Evolutionary conservation across 1,140 invertebrate genomes (phyloP).

Genomic region (Ectropis grisescens): DNA sequence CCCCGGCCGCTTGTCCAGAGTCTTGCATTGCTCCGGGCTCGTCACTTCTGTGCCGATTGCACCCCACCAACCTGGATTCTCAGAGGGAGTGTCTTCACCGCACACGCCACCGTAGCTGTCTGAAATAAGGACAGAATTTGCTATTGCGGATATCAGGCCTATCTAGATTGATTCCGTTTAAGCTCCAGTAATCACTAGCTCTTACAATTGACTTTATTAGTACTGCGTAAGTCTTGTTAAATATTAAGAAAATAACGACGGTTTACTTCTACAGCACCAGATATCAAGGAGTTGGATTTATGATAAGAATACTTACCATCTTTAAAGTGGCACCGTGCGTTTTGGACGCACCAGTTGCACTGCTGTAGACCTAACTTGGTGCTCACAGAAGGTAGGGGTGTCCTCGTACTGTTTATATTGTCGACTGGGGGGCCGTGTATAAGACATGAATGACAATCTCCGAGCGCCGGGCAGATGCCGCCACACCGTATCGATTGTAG

Average conservation of each 20-base stretch:
- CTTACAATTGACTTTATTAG: too few relatives aligned
- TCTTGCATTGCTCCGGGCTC: slow-evolving; percentile 82
- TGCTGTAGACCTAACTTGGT: slow-evolving; percentile 82
- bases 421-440: slow-evolving; percentile 74
- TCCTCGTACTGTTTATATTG: slow-evolving; percentile 24
- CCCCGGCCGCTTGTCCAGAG: slow-evolving; percentile 86
- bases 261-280: too few relatives aligned
- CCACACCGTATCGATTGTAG: slow-evolving; percentile 89
- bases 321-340: slow-evolving; percentile 89
- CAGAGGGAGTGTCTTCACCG: slow-evolving; percentile 83
- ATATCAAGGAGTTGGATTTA: too few relatives aligned
- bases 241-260: too few relatives aligned
- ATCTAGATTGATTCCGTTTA: too few relatives aligned
- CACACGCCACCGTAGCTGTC: slow-evolving; percentile 85
- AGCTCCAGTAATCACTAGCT: too few relatives aligned
- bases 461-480: slow-evolving; percentile 88
- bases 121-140: too few relatives aligned
- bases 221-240: too few relatives aligned
- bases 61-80: slow-evolving; percentile 91
- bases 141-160: too few relatives aligned
- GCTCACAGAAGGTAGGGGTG: slow-evolving; percentile 75
- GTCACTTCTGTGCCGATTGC: slow-evolving; percentile 84
- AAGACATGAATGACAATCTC: slow-evolving; percentile 90
- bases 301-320: slow-evolving; percentile 77
- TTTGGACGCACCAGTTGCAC: slow-evolving; percentile 95